Evolutionary conservation across 2,797 vertebrate genomes (phyloP), one percentile per base, ranked within the genome.

Genomic region (Tachyglossus aculeatus): DNA sequence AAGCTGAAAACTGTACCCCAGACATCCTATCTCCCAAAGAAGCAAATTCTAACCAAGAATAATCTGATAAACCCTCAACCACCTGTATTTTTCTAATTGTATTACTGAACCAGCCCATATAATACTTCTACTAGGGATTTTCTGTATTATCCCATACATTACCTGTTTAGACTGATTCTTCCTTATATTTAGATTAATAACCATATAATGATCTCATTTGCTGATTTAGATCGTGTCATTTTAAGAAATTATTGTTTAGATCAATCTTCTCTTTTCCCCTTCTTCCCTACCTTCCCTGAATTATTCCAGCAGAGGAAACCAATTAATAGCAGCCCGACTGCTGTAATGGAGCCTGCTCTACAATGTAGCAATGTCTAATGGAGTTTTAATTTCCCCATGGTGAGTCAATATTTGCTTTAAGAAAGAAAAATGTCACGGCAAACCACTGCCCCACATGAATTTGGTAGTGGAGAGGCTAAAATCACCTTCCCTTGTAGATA

Each of bases 341-440:
- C 71, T 47, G 60, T 83, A 85, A 83, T 61, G 78, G 81, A 52
- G 72, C 79, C 82, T 67, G 74, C 84, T 69, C 77, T 70, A 81
- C 83, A 86, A 62, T 48, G 75, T 89, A 75, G 78, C 85, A 21
- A 62, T 32, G 53, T 82, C 89, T 93, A 92, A 91, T 91, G 90
- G 89, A 87, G 89, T 90, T 92, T 92, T 92, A 90, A 93, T 93
- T 93, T 90, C 88, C 90, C 88, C 39, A 3, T 63, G 76, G 90
- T 78, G 78, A 92, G 86, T 81, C 91, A 90, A 92, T 83, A 85
- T 90, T 89, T 87, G 79, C 74, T 88, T 81, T 80, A 88, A 90
- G 84, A 80, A 74, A 83, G 83, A 85, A 89, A 77, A 73, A 64
- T 84, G 64, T 77, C 66, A 66, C 70, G 66, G 69, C 75, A 86